Percentiles rank a stretch among this genome's conserved stretches.
These are phyloP conservation scores for Mesoclemmys tuberculata DNA, from an alignment of 2,113 vertebrate genomes.

Conservation along the genomic window DNA sequence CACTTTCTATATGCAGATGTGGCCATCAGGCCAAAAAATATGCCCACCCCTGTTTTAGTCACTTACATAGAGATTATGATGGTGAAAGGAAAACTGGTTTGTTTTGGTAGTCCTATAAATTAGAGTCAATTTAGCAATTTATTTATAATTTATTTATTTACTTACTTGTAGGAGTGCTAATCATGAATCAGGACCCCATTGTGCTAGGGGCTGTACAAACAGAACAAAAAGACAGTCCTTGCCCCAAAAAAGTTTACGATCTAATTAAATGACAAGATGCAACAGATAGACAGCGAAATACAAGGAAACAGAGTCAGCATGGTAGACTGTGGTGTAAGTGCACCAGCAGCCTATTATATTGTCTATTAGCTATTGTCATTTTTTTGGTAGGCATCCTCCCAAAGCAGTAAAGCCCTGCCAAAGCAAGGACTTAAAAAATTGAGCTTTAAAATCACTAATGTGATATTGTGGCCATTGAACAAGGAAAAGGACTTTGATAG, in stretches of 20 bases:
- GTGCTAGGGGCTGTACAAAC: not conserved
- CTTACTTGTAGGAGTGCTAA: not conserved
- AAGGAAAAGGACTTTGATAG: slow-evolving; percentile 17
- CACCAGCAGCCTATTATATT: not conserved
- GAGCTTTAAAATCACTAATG: not conserved
- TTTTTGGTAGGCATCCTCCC: not conserved
- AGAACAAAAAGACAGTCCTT: not conserved
- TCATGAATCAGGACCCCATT: not conserved
- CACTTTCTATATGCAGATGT: no score
- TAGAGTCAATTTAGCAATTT: not conserved
- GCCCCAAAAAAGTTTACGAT: not conserved
- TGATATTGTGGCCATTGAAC: not conserved
- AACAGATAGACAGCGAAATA: not conserved
- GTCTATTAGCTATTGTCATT: not conserved
- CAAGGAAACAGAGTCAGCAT: not conserved
- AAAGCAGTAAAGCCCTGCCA: no score
- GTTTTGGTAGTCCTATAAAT: not conserved
- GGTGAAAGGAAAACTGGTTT: not conserved
- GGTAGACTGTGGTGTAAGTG: not conserved
- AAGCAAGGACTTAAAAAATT: not conserved
- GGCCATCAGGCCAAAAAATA: no score
- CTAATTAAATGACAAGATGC: not conserved
- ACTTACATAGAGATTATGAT: not conserved
- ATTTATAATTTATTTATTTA: not conserved
- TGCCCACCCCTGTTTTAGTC: not conserved